Conservation (phyloP, 2,113 vertebrate species). For the Boleophthalmus pectinirostris region DNA sequence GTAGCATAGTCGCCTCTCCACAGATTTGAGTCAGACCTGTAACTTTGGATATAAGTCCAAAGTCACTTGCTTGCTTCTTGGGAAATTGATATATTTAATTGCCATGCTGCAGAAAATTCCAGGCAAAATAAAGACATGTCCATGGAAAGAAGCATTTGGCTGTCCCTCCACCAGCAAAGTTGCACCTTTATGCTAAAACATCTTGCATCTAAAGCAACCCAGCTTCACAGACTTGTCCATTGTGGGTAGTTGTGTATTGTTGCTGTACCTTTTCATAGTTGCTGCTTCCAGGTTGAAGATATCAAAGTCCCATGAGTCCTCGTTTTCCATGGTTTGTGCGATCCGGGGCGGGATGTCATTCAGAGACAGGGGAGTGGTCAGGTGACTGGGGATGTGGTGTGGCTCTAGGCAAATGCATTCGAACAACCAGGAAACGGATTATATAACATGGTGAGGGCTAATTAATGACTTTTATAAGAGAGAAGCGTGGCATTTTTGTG, state of each 20-base stretch:
- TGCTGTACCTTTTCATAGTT: constrained; percentile 87
- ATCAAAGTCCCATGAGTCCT: constrained; percentile 94
- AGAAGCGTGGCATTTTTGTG: no score
- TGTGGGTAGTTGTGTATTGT: not conserved
- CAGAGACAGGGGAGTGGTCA: constrained; percentile 82
- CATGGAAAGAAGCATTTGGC: no score
- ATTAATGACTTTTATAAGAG: not conserved
- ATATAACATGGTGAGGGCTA: not conserved
- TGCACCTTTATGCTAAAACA: no score
- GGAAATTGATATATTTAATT: no score
- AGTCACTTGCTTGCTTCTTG: no score
- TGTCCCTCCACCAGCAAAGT: no score
- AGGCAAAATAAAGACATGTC: no score
- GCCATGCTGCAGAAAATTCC: no score
- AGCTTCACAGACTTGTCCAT: no score
- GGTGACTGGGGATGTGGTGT: constrained; percentile 80
- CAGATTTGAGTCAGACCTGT: no score
- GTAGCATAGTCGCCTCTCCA: no score
- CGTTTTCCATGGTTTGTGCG: constrained; percentile 91
- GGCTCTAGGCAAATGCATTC: constrained; percentile 71
- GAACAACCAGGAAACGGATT: not conserved
- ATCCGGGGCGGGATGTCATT: constrained; percentile 89
- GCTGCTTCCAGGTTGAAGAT: constrained; percentile 93
- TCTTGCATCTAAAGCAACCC: constrained; percentile 8
- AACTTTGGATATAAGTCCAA: no score